Conservation (phyloP, 2,113 vertebrate genomes). For the Ornithorhynchus anatinus region DNA sequence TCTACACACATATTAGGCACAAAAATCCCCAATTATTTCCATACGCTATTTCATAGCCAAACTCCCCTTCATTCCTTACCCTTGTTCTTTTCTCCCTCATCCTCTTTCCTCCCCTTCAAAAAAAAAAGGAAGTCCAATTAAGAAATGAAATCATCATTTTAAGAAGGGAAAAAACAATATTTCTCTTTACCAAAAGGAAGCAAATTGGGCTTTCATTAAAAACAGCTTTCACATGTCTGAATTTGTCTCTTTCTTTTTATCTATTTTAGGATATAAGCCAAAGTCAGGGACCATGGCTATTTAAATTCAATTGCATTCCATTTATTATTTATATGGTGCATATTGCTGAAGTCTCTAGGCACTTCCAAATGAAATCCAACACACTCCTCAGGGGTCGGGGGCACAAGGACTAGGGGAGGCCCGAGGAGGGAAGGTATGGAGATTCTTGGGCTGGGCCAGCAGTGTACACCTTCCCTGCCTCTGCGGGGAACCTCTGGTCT, state of each 20-base stretch:
- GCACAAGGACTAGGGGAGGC: no score
- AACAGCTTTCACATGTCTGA: slow-evolving; percentile 27
- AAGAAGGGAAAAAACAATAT: background rate
- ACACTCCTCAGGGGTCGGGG: background rate
- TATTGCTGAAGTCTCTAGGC: slow-evolving; percentile 15
- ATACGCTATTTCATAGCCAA: no score
- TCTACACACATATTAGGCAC: no score
- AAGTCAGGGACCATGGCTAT: slow-evolving; percentile 17
- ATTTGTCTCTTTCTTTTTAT: slow-evolving; percentile 5
- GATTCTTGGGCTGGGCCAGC: no score
- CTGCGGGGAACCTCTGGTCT: no score
- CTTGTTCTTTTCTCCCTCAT: background rate
- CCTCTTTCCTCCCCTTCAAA: background rate
- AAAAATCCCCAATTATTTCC: no score
- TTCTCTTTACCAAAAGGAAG: background rate
- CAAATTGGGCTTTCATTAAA: background rate
- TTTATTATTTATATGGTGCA: slow-evolving; percentile 40
- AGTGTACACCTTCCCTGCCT: no score
- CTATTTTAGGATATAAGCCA: slow-evolving; percentile 29
- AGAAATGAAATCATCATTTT: slow-evolving; percentile 5
- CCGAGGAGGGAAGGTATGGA: no score
- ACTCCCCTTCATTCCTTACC: background rate
- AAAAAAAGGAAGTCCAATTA: background rate
- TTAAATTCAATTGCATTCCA: slow-evolving; percentile 26
- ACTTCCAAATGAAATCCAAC: slow-evolving; percentile 35